phyloP scores from a whole-genome alignment of 2,113 vertebrate species.

The Siphamia tubifer region DNA sequence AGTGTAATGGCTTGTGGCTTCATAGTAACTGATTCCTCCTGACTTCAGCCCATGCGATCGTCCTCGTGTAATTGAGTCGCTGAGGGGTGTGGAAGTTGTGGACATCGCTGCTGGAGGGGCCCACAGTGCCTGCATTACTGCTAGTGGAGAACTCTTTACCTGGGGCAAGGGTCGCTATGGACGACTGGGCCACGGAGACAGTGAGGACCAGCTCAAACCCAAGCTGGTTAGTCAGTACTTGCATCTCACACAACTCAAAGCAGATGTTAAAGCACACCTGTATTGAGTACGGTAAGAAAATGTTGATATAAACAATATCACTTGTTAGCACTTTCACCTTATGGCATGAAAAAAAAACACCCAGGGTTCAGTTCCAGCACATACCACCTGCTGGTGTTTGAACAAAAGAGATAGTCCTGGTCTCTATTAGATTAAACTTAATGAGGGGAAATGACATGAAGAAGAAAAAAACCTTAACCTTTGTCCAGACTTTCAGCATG shows the following conservation, averaged over 20 bases:
- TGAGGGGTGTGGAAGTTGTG: constrained; percentile 94
- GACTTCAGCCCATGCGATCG: constrained; percentile 91
- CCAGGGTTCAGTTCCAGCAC: neutral
- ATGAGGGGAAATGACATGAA: too few relatives aligned
- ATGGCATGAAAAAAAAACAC: neutral
- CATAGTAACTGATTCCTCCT: neutral
- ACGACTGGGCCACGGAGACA: constrained; percentile 95
- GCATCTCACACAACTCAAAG: neutral
- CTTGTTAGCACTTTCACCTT: too few relatives aligned
- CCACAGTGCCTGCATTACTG: constrained; percentile 95
- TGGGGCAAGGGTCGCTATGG: constrained; percentile 98
- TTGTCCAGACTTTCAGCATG: too few relatives aligned
- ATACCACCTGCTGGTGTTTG: neutral
- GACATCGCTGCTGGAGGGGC: constrained; percentile 96
- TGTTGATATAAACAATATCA: too few relatives aligned
- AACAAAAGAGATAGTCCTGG: too few relatives aligned
- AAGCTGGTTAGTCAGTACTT: constrained; percentile 84
- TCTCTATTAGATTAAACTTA: too few relatives aligned
- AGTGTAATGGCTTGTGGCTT: neutral
- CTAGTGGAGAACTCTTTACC: constrained; percentile 95
- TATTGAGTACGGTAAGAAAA: too few relatives aligned
- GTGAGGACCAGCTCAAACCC: constrained; percentile 96
- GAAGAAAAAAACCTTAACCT: too few relatives aligned
- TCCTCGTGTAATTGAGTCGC: constrained; percentile 94
- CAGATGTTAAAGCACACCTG: too few relatives aligned